phyloP scores from a whole-genome alignment of 2,113 vertebrate species.

The Rhegmatorhina hoffmannsi region DNA sequence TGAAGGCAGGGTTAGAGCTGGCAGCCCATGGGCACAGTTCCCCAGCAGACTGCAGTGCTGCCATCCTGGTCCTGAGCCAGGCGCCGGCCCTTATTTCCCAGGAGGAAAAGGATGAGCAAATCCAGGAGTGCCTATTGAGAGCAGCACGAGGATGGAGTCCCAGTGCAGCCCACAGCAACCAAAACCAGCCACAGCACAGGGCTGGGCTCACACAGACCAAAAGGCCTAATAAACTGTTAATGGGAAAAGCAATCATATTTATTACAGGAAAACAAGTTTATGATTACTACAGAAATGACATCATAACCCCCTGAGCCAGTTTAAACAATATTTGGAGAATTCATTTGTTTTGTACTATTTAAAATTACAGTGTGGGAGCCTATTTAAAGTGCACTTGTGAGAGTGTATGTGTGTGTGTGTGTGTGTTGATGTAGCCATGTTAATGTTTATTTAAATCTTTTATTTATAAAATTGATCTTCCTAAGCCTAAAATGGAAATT shows the following conservation, averaged over 20 bases:
- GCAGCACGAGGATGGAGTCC: not conserved
- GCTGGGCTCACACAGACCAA: not conserved
- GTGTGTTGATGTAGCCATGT: not conserved
- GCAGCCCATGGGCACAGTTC: not conserved
- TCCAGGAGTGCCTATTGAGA: not conserved
- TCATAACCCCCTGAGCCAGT: slow-evolving; percentile 53
- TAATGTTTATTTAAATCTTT: slow-evolving; percentile 60
- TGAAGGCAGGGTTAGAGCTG: not conserved
- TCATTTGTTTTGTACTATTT: slow-evolving; percentile 67
- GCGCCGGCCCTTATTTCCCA: not conserved
- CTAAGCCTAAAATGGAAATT: slow-evolving; percentile 64
- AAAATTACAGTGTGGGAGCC: slow-evolving; percentile 64
- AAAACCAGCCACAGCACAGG: not conserved
- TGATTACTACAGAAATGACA: slow-evolving; percentile 61
- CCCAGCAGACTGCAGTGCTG: not conserved
- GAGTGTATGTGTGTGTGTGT: not conserved
- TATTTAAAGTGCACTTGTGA: slow-evolving; percentile 36
- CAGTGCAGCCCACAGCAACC: not conserved
- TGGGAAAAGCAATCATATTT: slow-evolving; percentile 56
- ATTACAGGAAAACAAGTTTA: slow-evolving; percentile 64
- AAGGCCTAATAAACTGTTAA: slow-evolving; percentile 27
- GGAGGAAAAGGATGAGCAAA: not conserved
- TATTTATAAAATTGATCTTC: slow-evolving; percentile 65
- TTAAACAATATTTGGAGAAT: slow-evolving; percentile 71
- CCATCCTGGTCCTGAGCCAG: not conserved